These are phyloP conservation scores for Caranx melampygus DNA, from an alignment of 2,113 vertebrate species.

Conservation along the genomic window DNA sequence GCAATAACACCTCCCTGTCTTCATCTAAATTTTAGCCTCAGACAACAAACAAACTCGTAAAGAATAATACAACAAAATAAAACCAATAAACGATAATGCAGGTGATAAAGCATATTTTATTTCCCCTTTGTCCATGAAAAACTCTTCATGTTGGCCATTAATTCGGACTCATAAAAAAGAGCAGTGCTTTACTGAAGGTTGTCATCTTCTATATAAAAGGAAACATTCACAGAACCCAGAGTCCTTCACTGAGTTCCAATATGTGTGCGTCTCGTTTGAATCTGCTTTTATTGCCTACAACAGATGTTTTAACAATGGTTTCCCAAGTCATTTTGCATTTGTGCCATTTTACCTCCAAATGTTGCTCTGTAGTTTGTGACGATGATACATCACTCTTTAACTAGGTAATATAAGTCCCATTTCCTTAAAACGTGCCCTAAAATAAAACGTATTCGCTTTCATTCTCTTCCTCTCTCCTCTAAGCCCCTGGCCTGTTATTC, in stretches of 20 bases:
- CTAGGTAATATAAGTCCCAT: constrained; percentile 28
- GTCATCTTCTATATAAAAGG: neutral
- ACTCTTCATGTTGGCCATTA: neutral
- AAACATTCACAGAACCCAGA: neutral
- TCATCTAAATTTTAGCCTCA: neutral
- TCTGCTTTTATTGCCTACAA: constrained; percentile 17
- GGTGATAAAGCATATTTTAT: neutral
- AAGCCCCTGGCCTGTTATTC: constrained; percentile 59
- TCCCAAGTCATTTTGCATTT: constrained; percentile 29
- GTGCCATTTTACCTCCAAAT: neutral
- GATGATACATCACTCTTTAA: constrained; percentile 19
- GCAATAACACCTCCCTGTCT: neutral
- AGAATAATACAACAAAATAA: constrained; percentile 17
- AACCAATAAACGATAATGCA: neutral
- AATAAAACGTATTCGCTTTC: constrained; percentile 42
- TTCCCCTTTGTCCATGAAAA: neutral
- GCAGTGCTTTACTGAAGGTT: neutral
- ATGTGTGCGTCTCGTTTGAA: constrained; percentile 6
- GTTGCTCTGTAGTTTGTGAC: neutral
- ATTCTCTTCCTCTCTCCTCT: constrained; percentile 41
- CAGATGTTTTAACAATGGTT: constrained; percentile 29
- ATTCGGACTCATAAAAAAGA: constrained; percentile 7
- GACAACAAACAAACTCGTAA: neutral
- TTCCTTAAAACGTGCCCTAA: constrained; percentile 46
- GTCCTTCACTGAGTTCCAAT: neutral